Evolutionary conservation across 2,797 vertebrate genomes (phyloP).

Genomic region (Girardinus metallicus): DNA sequence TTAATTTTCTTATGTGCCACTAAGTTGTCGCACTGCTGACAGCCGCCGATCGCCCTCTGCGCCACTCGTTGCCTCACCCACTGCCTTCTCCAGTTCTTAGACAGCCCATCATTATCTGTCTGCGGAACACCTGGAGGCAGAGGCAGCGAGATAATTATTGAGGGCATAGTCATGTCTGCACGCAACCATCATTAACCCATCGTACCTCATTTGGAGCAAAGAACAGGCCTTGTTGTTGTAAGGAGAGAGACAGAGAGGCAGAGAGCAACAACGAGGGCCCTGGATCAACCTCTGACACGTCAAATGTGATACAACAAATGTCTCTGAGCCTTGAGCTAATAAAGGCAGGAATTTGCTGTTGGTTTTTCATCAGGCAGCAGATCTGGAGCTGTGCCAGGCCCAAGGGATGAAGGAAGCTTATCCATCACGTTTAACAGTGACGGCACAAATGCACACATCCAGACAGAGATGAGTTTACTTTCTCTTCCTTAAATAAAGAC

Average conservation of each 20-base stretch:
- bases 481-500: slow-evolving; percentile 28
- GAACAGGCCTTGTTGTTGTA: slow-evolving; percentile 66
- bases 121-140: slow-evolving; percentile 80
- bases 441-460: slow-evolving; percentile 25
- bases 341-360: slow-evolving; percentile 74
- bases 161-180: slow-evolving; percentile 75
- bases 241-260: slow-evolving; percentile 25
- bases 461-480: slow-evolving; percentile 39
- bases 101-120: slow-evolving; percentile 78
- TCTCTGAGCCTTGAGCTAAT: slow-evolving; percentile 63
- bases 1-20: neutral
- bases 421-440: slow-evolving; percentile 48
- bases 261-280: slow-evolving; percentile 23
- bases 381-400: slow-evolving; percentile 60
- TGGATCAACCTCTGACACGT: slow-evolving; percentile 63
- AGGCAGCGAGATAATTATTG: slow-evolving; percentile 72
- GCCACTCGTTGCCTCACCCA: slow-evolving; percentile 26
- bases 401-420: slow-evolving; percentile 48
- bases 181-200: slow-evolving; percentile 77
- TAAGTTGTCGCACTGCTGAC: neutral
- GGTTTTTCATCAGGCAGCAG: slow-evolving; percentile 65
- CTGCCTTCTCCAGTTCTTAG: slow-evolving; percentile 44
- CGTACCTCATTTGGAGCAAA: slow-evolving; percentile 59
- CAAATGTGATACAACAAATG: slow-evolving; percentile 66
- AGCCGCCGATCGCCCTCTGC: neutral